Percentiles rank a stretch among this genome's conserved stretches.
These are phyloP conservation scores for Lordiphosa mommai DNA, from an alignment of 1,140 invertebrate species.

Conservation along the genomic window DNA sequence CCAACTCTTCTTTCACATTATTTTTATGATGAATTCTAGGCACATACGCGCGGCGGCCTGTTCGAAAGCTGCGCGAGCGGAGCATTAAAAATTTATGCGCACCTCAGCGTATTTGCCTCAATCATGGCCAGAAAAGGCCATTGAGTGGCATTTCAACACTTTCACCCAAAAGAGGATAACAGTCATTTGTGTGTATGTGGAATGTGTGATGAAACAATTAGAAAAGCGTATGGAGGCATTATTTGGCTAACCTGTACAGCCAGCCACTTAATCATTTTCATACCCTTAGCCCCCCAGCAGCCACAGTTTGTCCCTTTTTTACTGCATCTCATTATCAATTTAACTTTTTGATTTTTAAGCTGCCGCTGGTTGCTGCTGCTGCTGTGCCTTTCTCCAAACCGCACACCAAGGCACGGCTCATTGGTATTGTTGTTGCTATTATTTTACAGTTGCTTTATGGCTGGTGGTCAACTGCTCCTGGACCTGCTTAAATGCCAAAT, in stretches of 20 bases:
- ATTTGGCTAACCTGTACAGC: too few species aligned
- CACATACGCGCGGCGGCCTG: constrained; percentile 47
- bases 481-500: constrained; percentile 69
- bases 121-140: constrained; percentile 19
- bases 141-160: constrained; percentile 34
- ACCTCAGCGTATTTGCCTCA: constrained; percentile 53
- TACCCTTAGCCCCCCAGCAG: too few species aligned
- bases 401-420: constrained; percentile 8
- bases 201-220: constrained; percentile 7
- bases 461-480: constrained; percentile 1
- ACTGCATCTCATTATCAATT: constrained; percentile 73
- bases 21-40: constrained; percentile 69
- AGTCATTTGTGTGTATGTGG: constrained; percentile 6
- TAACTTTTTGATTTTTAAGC: constrained; percentile 69
- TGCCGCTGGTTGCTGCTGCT: constrained; percentile 24
- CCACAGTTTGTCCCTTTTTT: constrained; percentile 11
- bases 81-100: constrained; percentile 71
- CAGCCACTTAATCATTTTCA: constrained; percentile 45
- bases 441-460: constrained; percentile 62
- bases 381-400: constrained; percentile 36
- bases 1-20: neutral
- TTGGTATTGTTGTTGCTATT: constrained; percentile 20
- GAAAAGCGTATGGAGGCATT: neutral
- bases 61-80: constrained; percentile 23
- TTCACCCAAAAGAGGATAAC: constrained; percentile 9